A percentile compares a stretch with the other conserved stretches of the same genome.
Evolutionary conservation across 2,113 vertebrate genomes (phyloP).

Genomic region (Dolichotis patagonum): DNA sequence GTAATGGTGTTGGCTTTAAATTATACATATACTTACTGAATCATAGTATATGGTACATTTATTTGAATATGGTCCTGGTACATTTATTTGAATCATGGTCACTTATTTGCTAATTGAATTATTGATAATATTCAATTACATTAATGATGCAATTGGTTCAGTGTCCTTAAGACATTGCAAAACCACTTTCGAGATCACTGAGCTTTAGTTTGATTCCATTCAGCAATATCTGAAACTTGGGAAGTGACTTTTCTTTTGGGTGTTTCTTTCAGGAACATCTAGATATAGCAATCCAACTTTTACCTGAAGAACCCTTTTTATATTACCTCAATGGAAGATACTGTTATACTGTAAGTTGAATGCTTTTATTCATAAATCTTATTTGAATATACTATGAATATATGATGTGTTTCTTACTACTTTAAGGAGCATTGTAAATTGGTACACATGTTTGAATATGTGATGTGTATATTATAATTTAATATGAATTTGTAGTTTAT

Average conservation of each 20-base stretch:
- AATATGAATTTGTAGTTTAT: not conserved
- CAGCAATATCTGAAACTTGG: not conserved
- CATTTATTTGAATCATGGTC: not conserved
- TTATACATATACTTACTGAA: not conserved
- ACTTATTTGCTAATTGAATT: not conserved
- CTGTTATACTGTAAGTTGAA: slow-evolving; percentile 95
- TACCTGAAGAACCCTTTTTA: slow-evolving; percentile 94
- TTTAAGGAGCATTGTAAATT: slow-evolving; percentile 8
- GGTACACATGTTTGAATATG: not conserved
- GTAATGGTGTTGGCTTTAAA: not conserved
- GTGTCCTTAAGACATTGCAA: not conserved
- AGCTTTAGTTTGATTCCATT: not conserved
- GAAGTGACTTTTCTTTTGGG: slow-evolving; percentile 44
- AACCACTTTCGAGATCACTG: not conserved
- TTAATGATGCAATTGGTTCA: not conserved
- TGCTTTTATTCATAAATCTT: slow-evolving; percentile 48
- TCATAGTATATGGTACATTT: not conserved
- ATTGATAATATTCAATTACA: not conserved
- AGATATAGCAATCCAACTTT: slow-evolving; percentile 95
- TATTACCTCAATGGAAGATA: slow-evolving; percentile 98
- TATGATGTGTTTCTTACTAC: not conserved
- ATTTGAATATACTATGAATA: slow-evolving; percentile 2
- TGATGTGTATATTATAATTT: slow-evolving; percentile 1
- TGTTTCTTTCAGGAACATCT: slow-evolving; percentile 93
- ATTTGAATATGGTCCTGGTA: not conserved